Percentiles rank a stretch among this genome's conserved stretches.
These are phyloP conservation scores for Rhinichthys klamathensis DNA, from an alignment of 2,113 vertebrate species.

Conservation along the genomic window DNA sequence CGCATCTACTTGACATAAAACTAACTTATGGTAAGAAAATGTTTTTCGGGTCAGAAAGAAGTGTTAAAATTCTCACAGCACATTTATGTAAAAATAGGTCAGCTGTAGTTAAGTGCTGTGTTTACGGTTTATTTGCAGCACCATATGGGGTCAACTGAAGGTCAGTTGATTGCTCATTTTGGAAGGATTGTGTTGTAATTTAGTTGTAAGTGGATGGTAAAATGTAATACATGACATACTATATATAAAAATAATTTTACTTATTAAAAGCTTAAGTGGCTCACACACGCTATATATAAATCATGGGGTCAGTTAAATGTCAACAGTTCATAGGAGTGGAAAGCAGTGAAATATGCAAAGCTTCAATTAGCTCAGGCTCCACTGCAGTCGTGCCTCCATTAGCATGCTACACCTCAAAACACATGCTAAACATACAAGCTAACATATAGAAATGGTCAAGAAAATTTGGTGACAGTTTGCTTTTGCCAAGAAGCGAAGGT, in stretches of 20 bases:
- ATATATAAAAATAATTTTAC: neutral
- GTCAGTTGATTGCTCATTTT: slow-evolving; percentile 30
- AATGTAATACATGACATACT: neutral
- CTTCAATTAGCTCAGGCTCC: slow-evolving; percentile 65
- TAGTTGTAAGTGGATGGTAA: neutral
- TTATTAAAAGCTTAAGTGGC: slow-evolving; percentile 28
- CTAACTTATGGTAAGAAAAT: neutral
- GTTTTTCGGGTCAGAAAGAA: neutral
- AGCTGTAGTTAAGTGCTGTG: slow-evolving; percentile 18
- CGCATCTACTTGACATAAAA: neutral
- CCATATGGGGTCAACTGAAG: slow-evolving; percentile 41
- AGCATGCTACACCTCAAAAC: slow-evolving; percentile 25
- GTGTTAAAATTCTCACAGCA: slow-evolving; percentile 19
- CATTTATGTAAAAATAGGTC: slow-evolving; percentile 30
- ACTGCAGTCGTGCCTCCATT: neutral
- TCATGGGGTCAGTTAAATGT: slow-evolving; percentile 66
- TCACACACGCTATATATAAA: slow-evolving; percentile 41
- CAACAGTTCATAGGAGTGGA: slow-evolving; percentile 63
- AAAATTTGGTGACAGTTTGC: slow-evolving; percentile 28
- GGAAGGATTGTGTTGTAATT: neutral
- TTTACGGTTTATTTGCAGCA: neutral
- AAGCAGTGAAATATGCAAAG: slow-evolving; percentile 69
- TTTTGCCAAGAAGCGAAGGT: slow-evolving; percentile 28
- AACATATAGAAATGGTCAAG: slow-evolving; percentile 38
- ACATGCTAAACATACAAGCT: slow-evolving; percentile 26